Base-by-base conservation (phyloP, 2,113 vertebrate species). In the Talpa occidentalis region DNA sequence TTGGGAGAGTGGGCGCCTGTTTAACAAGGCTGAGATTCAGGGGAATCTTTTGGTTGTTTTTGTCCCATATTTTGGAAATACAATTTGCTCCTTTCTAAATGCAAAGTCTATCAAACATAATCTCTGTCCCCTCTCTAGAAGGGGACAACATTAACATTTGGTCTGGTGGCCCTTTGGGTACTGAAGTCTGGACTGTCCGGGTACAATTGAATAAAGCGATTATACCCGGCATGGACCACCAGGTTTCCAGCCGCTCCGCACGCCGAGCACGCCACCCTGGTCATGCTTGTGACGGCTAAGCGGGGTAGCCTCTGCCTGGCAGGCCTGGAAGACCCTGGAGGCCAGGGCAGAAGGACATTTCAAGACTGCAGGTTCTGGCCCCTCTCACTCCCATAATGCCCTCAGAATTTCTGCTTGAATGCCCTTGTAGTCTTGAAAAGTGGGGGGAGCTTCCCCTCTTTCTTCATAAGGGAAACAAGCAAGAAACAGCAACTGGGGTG, bases 31-130 rank as follows among this genome's bases (percentile, higher is more conserved):
- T 4, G 88, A 47, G 83, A 52, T 30, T 59, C 47, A 42, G 35
- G 62, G 16, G 44, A n/a, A 40, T 87, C 40, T 92, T 90, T 54
- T 80, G 70, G 40, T 77, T 90, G 28, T 37, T 62, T 82, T 82
- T 52, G 79, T 47, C 47, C 86, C 10, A 5, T 83, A 72, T 95
- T 82, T 77, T 66, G 66, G 72, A 88, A 86, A 91, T 66, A 82
- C 54, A 94, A 15, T 79, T 90, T 73, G 62, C 59, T 44, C 59
- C n/a, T 79, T 92, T 83, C 52, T 86, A 83, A 79, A 83, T 47
- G 44, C 76, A 70, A 83, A 80, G 37, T 59, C 35, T 69, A 54
- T 69, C 11, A 5, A 11, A 26, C 15, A 62, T 40, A 32, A 15
- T 49, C 66, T 64, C 56, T 30, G 30, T 49, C n/a, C 16, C 28